A percentile compares a stretch with the other conserved stretches of the same genome.
Evolutionary conservation across 35 echinoderm and acorn worm genomes (phyloP).

Genomic region (Stichopus chloronotus): DNA sequence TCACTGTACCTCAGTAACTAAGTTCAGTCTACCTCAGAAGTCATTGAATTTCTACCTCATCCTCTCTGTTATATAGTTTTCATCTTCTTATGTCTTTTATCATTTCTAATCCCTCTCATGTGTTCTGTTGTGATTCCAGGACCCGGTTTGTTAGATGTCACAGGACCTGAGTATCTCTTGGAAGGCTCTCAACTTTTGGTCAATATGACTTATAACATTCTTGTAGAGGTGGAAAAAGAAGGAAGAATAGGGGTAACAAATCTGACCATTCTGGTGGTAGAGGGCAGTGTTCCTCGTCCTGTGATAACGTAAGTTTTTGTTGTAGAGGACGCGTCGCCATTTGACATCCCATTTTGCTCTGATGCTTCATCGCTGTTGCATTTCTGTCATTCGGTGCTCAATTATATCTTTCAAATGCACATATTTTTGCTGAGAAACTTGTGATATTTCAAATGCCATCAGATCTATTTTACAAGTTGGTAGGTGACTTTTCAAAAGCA

Average conservation of each 20-base stretch:
- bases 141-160: conserved; percentile 20
- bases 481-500: too few species aligned
- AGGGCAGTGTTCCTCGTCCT: conserved; percentile 25
- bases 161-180: conserved; percentile 31
- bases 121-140: background rate
- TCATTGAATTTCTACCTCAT: too few species aligned
- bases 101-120: background rate
- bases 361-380: too few species aligned
- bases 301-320: conserved; percentile 28
- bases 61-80: too few species aligned
- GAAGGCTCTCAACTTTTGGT: background rate
- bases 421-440: too few species aligned
- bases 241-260: conserved; percentile 28
- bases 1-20: too few species aligned
- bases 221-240: conserved; percentile 36
- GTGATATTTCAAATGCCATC: too few species aligned
- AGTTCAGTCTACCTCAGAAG: too few species aligned
- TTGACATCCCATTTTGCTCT: background rate
- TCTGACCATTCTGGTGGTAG: conserved; percentile 25
- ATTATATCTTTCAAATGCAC: too few species aligned
- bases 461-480: too few species aligned
- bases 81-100: background rate
- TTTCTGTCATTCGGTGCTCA: too few species aligned
- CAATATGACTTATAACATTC: conserved; percentile 53
- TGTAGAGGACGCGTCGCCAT: background rate